A percentile compares a stretch with the other conserved stretches of the same genome.
Conservation (phyloP, 1,140 invertebrate genomes). For the Drosophila biarmipes region DNA sequence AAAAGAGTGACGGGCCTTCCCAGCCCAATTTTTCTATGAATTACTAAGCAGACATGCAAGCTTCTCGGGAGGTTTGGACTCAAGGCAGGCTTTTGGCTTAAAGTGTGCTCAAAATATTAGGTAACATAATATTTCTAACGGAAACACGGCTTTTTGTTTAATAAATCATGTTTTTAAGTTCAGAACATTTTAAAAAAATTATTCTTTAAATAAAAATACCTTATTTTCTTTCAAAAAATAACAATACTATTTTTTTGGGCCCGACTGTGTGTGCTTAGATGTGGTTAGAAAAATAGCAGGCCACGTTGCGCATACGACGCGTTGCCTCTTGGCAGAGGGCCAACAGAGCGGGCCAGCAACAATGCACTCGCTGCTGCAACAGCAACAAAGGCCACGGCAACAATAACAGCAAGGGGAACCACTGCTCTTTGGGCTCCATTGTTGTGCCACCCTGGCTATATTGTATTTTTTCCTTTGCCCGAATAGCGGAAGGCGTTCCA, state of each 20-base stretch:
- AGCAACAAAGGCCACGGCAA: neutral
- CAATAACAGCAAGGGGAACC: constrained; percentile 25
- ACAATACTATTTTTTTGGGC: neutral
- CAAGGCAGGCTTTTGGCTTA: constrained; percentile 12
- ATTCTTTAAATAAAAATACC: neutral
- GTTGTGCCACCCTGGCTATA: constrained; percentile 40
- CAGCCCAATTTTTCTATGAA: constrained; percentile 40
- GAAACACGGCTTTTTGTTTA: too few species aligned
- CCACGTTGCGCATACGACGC: constrained; percentile 59
- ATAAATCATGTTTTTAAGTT: neutral
- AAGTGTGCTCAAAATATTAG: neutral
- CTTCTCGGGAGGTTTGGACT: constrained; percentile 40
- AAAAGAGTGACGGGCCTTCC: constrained; percentile 56
- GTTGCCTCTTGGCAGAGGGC: constrained; percentile 49
- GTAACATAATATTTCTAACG: neutral
- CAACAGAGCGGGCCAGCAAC: constrained; percentile 41
- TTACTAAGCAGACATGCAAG: constrained; percentile 73
- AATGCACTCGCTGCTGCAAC: constrained; percentile 17
- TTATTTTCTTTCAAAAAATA: neutral
- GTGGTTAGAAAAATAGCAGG: constrained; percentile 47
- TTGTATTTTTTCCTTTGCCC: constrained; percentile 41
- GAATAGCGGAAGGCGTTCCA: constrained; percentile 65
- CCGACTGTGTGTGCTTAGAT: constrained; percentile 22
- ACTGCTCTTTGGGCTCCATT: constrained; percentile 21
- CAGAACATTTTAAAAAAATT: neutral